A percentile compares a stretch with the other conserved stretches of the same genome.
phyloP scores from a whole-genome alignment of 2,113 vertebrate genomes.

The Tichodroma muraria region DNA sequence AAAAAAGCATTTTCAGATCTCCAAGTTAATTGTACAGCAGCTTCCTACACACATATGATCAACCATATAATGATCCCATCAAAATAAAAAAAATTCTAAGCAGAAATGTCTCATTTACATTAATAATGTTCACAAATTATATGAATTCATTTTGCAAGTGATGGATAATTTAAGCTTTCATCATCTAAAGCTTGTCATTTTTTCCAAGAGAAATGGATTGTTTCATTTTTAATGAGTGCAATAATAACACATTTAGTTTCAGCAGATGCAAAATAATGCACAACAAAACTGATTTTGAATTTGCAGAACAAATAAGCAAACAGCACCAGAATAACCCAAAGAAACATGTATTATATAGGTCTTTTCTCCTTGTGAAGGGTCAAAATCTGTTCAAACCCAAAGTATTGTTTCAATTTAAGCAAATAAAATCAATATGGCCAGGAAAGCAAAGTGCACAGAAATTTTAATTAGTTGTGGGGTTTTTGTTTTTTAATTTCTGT shows the following conservation, averaged over 20 bases:
- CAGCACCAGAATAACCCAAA: conserved; percentile 74
- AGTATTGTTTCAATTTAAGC: conserved; percentile 80
- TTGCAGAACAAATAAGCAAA: conserved; percentile 82
- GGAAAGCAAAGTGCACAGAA: conserved; percentile 82
- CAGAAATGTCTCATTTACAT: conserved; percentile 89
- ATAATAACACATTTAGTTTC: conserved; percentile 88
- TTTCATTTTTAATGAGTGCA: conserved; percentile 95
- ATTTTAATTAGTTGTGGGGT: conserved; percentile 76
- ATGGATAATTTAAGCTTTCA: conserved; percentile 96
- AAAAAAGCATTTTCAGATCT: conserved; percentile 87
- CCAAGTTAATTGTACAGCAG: conserved; percentile 92
- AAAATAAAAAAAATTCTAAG: conserved; percentile 84
- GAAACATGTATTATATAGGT: conserved; percentile 76
- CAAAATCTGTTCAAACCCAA: conserved; percentile 77
- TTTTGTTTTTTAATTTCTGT: conserved; percentile 63
- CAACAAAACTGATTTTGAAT: conserved; percentile 86
- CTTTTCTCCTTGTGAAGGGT: conserved; percentile 72
- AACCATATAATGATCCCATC: conserved; percentile 90
- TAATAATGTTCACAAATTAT: conserved; percentile 89
- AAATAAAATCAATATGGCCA: conserved; percentile 82
- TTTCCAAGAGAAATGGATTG: conserved; percentile 89
- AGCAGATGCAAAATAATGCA: conserved; percentile 87
- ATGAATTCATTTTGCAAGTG: conserved; percentile 87
- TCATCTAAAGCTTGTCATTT: conserved; percentile 91
- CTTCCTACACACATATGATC: conserved; percentile 88